phyloP scores from a whole-genome alignment of 2,797 vertebrate genomes.

The Acropternis orthonyx region DNA sequence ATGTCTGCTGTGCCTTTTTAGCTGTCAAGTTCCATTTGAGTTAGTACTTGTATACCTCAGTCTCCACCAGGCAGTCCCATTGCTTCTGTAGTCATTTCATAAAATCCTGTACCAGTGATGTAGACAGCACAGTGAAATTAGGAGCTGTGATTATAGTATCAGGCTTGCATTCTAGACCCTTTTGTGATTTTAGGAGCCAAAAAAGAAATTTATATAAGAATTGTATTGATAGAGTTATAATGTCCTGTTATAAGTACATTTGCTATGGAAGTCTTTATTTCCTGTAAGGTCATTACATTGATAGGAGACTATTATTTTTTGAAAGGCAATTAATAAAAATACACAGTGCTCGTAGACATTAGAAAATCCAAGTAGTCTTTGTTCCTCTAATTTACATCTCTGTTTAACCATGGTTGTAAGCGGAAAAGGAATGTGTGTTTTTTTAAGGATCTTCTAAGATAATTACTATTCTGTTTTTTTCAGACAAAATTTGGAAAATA shows the following conservation, averaged over 20 bases:
- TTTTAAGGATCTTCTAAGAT: background rate
- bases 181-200: background rate
- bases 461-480: background rate
- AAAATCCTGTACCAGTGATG: background rate
- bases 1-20: constrained; percentile 6
- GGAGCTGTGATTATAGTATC: background rate
- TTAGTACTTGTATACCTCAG: constrained; percentile 17
- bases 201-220: background rate
- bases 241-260: background rate
- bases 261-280: constrained; percentile 10
- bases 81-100: background rate
- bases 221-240: constrained; percentile 2
- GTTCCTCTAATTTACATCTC: background rate
- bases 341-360: background rate
- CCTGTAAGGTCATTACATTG: background rate
- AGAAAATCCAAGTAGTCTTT: background rate
- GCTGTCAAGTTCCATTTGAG: constrained; percentile 43
- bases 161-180: background rate
- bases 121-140: constrained; percentile 19
- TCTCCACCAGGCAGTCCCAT: constrained; percentile 42
- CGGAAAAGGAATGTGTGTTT: background rate
- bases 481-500: background rate
- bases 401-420: background rate
- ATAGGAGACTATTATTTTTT: background rate
- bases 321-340: background rate